Evolutionary conservation across 2,113 vertebrate genomes (phyloP), one percentile per base, ranked within the genome.

Genomic region (Silurus asotus): DNA sequence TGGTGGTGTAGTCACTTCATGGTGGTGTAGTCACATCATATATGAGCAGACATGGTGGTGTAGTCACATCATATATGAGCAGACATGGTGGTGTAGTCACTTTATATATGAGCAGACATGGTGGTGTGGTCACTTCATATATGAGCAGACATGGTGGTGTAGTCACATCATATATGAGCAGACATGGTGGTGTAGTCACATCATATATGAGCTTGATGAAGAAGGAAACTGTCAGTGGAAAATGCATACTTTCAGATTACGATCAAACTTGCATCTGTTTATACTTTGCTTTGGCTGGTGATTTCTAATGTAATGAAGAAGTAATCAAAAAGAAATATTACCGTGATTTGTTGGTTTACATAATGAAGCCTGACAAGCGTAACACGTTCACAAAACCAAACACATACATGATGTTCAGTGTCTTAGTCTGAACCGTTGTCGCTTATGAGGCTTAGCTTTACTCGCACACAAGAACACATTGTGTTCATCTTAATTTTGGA

Each of bases 191-290:
- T 45, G 19, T 7, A 19, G 48, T 51, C 56, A 15, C 53, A 53
- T n/a, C 13, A 28, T 8, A 15, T 8, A 77, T 19, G 15, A 55
- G 25, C 3, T 11, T 2, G 51, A 55, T 8, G 13, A 58, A 17
- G 56, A 17, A 58, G 10, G 49, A 55, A 76, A 76, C 4, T 1
- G 19, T 49, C 6, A 74, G 20, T 51, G 48, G 13, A 37, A 72
- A 19, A 4, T 19, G 37, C 69, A 13, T n/a, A 20, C 11, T 9
- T 51, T 51, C 8, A 8, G 48, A 56, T 77, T 55, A 3, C 6
- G 1, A 14, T 55, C 49, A 25, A 49, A 59, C 55, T 55, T 20
- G n/a, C 19, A 88, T 92, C 88, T 90, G 55, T 90, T 76, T 55
- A 81, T 74, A 87, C 88, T 86, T 64, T 49, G 3, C 56, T 37